Conservation (phyloP, 1,140 invertebrate genomes). For the Drosophila saltans region DNA sequence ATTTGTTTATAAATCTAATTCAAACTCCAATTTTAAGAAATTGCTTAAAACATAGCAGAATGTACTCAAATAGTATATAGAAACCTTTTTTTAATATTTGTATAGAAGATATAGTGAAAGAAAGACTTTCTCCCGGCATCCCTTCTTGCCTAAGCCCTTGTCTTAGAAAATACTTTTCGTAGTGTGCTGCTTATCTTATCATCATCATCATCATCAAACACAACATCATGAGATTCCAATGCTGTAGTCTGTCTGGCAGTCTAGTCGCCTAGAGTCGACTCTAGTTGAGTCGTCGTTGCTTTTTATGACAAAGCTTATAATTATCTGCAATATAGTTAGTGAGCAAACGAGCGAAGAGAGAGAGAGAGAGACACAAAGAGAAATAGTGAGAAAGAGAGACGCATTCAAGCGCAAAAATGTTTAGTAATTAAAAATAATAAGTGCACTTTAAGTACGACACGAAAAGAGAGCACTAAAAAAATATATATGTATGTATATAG, state of each 20-base stretch:
- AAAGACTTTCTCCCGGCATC: too few relatives aligned
- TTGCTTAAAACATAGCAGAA: too few relatives aligned
- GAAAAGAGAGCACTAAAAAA: slow-evolving; percentile 15
- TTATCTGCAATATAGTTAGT: slow-evolving; percentile 37
- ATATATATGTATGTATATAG: too few relatives aligned
- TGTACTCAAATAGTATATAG: too few relatives aligned
- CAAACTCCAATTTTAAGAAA: too few relatives aligned
- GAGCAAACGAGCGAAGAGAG: neutral
- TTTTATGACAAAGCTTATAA: slow-evolving; percentile 44
- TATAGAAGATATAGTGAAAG: too few relatives aligned
- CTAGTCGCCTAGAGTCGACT: slow-evolving; percentile 6
- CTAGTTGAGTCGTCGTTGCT: neutral
- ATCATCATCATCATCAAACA: neutral
- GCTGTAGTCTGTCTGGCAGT: slow-evolving; percentile 1
- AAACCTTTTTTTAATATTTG: too few relatives aligned
- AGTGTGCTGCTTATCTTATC: slow-evolving; percentile 2
- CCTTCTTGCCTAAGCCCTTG: too few relatives aligned
- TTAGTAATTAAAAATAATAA: slow-evolving; percentile 66
- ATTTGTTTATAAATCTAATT: too few relatives aligned
- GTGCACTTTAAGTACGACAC: slow-evolving; percentile 28
- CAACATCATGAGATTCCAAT: slow-evolving; percentile 4
- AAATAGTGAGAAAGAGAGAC: slow-evolving; percentile 1
- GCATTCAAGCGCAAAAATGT: slow-evolving; percentile 42
- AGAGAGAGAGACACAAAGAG: neutral
- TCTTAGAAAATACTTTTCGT: neutral